Conservation (phyloP, 2,888 invertebrate genomes). For the Epinotia demarniana region DNA sequence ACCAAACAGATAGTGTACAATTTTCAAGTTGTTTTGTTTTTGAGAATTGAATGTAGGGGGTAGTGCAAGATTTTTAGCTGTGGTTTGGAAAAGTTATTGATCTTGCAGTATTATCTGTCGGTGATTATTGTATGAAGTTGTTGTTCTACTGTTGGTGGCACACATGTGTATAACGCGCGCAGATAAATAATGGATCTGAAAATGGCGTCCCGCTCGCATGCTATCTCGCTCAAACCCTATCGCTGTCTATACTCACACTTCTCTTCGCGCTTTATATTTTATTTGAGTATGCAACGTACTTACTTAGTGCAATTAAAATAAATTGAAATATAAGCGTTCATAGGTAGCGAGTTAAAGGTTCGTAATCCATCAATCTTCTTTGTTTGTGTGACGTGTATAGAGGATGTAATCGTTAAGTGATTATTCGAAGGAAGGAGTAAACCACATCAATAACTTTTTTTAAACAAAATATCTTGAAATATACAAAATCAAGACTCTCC, state of each 20-base stretch:
- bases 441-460: no score
- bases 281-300: not conserved
- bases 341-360: not conserved
- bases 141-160: not conserved
- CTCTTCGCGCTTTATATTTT: no score
- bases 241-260: no score
- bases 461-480: no score
- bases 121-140: not conserved
- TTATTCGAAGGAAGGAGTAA: no score
- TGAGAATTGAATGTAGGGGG: conserved; percentile 27
- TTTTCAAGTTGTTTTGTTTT: conserved; percentile 14
- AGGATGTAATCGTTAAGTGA: not conserved
- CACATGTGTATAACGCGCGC: no score
- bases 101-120: conserved; percentile 12
- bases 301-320: not conserved
- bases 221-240: no score
- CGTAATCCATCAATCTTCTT: not conserved
- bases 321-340: not conserved
- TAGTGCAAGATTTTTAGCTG: conserved; percentile 26
- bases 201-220: no score
- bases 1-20: conserved; percentile 19
- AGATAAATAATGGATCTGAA: no score
- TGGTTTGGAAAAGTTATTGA: not conserved
- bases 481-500: no score
- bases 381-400: not conserved